phyloP scores from a whole-genome alignment of 2,797 vertebrate species.

The Odontamblyopus lacepedii region DNA sequence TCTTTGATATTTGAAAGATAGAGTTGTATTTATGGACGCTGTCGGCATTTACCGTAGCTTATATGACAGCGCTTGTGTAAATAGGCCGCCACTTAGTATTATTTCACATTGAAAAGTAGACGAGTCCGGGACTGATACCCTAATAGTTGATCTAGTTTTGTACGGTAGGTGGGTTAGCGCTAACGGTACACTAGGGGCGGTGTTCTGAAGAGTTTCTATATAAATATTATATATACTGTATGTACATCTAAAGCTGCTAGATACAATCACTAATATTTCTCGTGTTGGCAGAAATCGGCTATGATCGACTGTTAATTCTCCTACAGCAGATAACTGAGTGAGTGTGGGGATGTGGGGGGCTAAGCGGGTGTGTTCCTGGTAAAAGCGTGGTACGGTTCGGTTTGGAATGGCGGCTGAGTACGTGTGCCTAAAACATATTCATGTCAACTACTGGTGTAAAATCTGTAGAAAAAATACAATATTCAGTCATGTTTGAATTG shows the following conservation, averaged over 20 bases:
- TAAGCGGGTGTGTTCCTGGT: conserved; percentile 33
- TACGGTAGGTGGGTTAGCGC: conserved; percentile 80
- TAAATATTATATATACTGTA: conserved; percentile 34
- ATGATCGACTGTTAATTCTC: conserved; percentile 82
- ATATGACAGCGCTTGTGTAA: conserved; percentile 90
- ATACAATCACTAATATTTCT: conserved; percentile 87
- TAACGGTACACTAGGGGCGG: conserved; percentile 83
- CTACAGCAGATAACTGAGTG: conserved; percentile 63
- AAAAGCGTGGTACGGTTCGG: background rate
- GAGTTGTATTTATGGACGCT: conserved; percentile 89
- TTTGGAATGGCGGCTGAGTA: background rate
- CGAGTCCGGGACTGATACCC: conserved; percentile 86
- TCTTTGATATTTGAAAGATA: conserved; percentile 74
- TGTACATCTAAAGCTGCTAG: conserved; percentile 87
- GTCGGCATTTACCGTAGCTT: conserved; percentile 86
- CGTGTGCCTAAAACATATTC: background rate
- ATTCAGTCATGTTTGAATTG: background rate
- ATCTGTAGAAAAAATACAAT: background rate
- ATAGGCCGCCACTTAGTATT: conserved; percentile 95
- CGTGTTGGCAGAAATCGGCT: conserved; percentile 78
- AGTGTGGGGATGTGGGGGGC: conserved; percentile 40
- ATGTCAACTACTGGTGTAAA: background rate
- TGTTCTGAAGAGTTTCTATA: conserved; percentile 73
- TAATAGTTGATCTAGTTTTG: conserved; percentile 91
- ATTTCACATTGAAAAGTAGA: conserved; percentile 99